Percentiles rank a stretch among this genome's conserved stretches.
Evolutionary conservation across 2,113 vertebrate genomes (phyloP).

Genomic region (Hymenochirus boettgeri): DNA sequence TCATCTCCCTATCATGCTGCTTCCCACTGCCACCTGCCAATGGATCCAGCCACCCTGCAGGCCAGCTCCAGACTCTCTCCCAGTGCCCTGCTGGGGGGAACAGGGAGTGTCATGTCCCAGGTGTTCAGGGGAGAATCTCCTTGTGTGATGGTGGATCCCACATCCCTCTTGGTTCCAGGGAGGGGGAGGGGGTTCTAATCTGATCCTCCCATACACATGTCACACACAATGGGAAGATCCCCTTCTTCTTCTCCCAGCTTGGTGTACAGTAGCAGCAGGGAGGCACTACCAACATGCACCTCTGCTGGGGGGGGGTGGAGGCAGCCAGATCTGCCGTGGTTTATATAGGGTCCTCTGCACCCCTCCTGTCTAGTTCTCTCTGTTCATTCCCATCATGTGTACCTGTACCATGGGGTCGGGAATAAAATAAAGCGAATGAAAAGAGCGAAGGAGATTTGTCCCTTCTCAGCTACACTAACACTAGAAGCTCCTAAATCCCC

Average conservation of each 20-base stretch:
- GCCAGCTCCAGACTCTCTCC: slow-evolving; percentile 1
- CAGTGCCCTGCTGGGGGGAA: slow-evolving; percentile 5
- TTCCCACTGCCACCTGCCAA: slow-evolving; percentile 29
- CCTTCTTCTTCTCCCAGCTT: neutral
- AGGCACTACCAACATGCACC: neutral
- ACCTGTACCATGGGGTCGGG: too few species aligned
- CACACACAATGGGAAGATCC: slow-evolving; percentile 18
- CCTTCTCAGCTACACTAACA: slow-evolving; percentile 22
- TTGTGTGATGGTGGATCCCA: neutral
- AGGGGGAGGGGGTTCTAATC: neutral
- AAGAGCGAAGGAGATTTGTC: neutral
- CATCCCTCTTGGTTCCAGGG: neutral
- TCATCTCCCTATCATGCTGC: slow-evolving; percentile 35
- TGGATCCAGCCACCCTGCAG: neutral
- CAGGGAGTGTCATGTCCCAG: slow-evolving; percentile 35
- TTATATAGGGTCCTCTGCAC: slow-evolving; percentile 9
- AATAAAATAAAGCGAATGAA: neutral
- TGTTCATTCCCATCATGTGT: neutral
- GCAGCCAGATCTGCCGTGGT: neutral
- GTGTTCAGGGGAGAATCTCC: slow-evolving; percentile 1
- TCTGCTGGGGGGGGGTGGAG: slow-evolving; percentile 2
- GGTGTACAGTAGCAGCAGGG: neutral
- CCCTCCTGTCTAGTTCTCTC: neutral
- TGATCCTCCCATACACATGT: slow-evolving; percentile 30
- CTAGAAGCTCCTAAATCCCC: slow-evolving; percentile 32